Evolutionary conservation across 2,113 vertebrate species (phyloP).

Genomic region (Mastomys natalensis): DNA sequence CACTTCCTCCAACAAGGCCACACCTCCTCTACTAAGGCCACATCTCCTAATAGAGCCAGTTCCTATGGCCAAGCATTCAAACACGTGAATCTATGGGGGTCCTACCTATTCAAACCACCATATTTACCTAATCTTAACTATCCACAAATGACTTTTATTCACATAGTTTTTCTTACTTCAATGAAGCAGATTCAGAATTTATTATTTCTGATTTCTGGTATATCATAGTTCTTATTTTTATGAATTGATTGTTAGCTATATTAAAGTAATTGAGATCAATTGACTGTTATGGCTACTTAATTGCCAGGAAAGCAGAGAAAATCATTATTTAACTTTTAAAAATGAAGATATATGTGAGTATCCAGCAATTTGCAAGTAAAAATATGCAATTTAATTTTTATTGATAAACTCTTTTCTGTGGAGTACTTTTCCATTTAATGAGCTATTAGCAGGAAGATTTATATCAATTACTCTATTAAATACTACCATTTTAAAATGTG

Average conservation of each 20-base stretch:
- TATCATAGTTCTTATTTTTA: conserved; percentile 53
- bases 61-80: too few species aligned
- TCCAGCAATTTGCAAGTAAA: conserved; percentile 63
- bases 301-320: conserved; percentile 59
- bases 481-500: conserved; percentile 84
- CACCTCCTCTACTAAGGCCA: too few species aligned
- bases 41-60: too few species aligned
- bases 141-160: conserved; percentile 24
- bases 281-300: conserved; percentile 50
- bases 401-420: conserved; percentile 76
- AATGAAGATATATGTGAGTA: conserved; percentile 67
- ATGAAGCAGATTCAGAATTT: conserved; percentile 33
- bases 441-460: conserved; percentile 77
- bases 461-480: conserved; percentile 85
- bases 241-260: conserved; percentile 50
- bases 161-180: conserved; percentile 49
- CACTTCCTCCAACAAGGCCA: too few species aligned
- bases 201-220: conserved; percentile 32
- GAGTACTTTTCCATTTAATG: conserved; percentile 73
- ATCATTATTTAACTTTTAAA: conserved; percentile 68
- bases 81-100: too few species aligned
- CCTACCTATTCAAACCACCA: too few species aligned
- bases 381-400: conserved; percentile 75
- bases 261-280: conserved; percentile 50
- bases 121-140: background rate